Evolutionary conservation across 2,888 invertebrate species (phyloP).

Genomic region (Erebia epiphron): DNA sequence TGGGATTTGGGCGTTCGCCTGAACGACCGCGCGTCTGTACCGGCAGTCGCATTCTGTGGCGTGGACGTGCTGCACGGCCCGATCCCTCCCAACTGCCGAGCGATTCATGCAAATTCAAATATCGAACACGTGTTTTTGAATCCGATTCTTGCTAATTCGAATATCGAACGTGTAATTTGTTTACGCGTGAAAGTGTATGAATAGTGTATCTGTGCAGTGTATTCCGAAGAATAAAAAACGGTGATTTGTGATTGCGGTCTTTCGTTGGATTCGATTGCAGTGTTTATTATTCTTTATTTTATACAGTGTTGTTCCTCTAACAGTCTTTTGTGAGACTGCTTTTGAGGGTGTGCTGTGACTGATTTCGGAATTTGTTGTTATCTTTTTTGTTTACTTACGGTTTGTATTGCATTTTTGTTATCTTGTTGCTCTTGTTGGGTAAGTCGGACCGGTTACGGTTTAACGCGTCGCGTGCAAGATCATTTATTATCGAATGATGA

Average conservation of each 20-base stretch:
- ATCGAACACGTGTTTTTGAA: constrained; percentile 44
- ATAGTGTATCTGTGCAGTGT: constrained; percentile 19
- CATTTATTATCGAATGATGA: constrained; percentile 6
- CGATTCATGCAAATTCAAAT: constrained; percentile 42
- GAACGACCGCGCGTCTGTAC: constrained; percentile 41
- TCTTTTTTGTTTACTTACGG: constrained; percentile 34
- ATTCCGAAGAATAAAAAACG: constrained; percentile 14
- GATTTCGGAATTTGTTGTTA: constrained; percentile 12
- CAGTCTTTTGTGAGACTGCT: constrained; percentile 39
- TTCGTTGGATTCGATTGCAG: constrained; percentile 12
- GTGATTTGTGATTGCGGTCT: constrained; percentile 19
- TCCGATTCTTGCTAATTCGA: constrained; percentile 11
- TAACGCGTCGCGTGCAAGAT: constrained; percentile 14
- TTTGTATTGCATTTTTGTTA: constrained; percentile 45
- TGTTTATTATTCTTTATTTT: constrained; percentile 9
- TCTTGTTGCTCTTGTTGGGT: constrained; percentile 45
- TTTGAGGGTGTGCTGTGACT: constrained; percentile 32
- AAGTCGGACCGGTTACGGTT: constrained; percentile 54
- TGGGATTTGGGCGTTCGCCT: constrained; percentile 39
- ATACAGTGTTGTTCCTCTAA: constrained; percentile 32
- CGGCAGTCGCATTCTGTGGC: constrained; percentile 50
- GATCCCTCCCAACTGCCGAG: constrained; percentile 6
- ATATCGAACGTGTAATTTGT: constrained; percentile 9
- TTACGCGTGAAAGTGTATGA: neutral
- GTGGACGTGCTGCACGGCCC: constrained; percentile 50